Conservation (phyloP, 2,797 vertebrate genomes). For the Oreochromis mossambicus region DNA sequence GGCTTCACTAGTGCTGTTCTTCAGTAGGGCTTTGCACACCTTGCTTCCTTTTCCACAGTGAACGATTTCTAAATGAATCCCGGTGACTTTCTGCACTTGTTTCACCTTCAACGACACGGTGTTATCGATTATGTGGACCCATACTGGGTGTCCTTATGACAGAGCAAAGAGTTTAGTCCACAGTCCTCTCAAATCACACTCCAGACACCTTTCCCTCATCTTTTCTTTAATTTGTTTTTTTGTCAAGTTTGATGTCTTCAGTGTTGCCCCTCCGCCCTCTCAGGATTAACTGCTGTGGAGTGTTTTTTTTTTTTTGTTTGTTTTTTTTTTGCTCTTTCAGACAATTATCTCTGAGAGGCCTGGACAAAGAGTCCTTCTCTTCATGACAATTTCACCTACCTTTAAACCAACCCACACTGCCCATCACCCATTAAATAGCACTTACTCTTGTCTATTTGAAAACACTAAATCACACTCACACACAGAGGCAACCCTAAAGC, state of each 20-base stretch:
- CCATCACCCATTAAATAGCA: conserved; percentile 31
- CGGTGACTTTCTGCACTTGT: conserved; percentile 14
- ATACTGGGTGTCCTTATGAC: neutral
- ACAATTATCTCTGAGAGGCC: conserved; percentile 69
- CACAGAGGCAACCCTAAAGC: neutral
- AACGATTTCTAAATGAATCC: conserved; percentile 20
- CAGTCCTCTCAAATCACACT: conserved; percentile 5
- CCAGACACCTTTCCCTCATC: neutral
- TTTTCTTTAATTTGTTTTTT: conserved; percentile 32
- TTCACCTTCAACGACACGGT: conserved; percentile 36
- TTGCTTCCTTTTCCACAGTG: neutral
- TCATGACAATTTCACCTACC: conserved; percentile 41
- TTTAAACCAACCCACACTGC: conserved; percentile 44
- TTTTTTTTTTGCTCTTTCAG: conserved; percentile 46
- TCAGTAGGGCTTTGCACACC: neutral
- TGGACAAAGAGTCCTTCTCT: conserved; percentile 43
- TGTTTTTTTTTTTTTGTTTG: neutral
- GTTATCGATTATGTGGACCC: conserved; percentile 29
- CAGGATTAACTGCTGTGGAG: conserved; percentile 29
- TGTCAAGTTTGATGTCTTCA: conserved; percentile 50
- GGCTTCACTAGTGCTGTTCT: neutral
- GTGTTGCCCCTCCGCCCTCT: conserved; percentile 3
- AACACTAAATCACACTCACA: neutral
- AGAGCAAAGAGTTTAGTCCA: conserved; percentile 6
- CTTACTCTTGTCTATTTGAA: neutral